phyloP scores from a whole-genome alignment of 2,113 vertebrate species.

The Mola mola region DNA sequence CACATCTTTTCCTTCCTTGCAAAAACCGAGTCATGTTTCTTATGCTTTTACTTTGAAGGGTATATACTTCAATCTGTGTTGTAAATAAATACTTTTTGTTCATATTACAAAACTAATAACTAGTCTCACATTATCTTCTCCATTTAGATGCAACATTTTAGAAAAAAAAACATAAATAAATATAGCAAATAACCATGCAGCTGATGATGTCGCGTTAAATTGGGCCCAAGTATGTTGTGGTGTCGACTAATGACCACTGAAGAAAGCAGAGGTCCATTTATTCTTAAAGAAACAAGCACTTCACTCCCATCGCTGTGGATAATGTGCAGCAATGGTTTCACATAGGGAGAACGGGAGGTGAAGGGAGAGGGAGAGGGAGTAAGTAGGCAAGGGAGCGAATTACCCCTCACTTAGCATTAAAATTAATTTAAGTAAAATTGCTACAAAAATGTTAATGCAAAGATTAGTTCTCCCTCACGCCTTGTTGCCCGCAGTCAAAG shows the following conservation, averaged over 20 bases:
- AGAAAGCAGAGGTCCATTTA: conserved; percentile 21
- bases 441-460: conserved; percentile 95
- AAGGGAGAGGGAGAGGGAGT: conserved; percentile 6
- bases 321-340: conserved; percentile 63
- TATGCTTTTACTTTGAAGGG: conserved; percentile 93
- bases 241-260: conserved; percentile 12
- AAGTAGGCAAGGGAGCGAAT: conserved; percentile 84
- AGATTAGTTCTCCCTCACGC: conserved; percentile 98
- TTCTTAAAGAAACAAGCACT: conserved; percentile 48
- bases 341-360: conserved; percentile 34
- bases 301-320: conserved; percentile 41
- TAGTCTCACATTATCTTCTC: conserved; percentile 52
- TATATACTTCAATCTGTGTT: conserved; percentile 89
- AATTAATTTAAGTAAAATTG: conserved; percentile 98
- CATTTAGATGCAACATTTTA: background rate
- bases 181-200: background rate
- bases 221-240: conserved; percentile 14
- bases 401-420: conserved; percentile 96
- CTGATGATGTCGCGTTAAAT: conserved; percentile 8
- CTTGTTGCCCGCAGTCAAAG: conserved; percentile 95
- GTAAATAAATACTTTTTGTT: conserved; percentile 98
- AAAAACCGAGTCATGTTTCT: conserved; percentile 85
- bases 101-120: conserved; percentile 83
- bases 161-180: background rate
- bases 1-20: conserved; percentile 89